Base-by-base conservation (phyloP, 2,888 invertebrate species). In the Choreutis nemorana region DNA sequence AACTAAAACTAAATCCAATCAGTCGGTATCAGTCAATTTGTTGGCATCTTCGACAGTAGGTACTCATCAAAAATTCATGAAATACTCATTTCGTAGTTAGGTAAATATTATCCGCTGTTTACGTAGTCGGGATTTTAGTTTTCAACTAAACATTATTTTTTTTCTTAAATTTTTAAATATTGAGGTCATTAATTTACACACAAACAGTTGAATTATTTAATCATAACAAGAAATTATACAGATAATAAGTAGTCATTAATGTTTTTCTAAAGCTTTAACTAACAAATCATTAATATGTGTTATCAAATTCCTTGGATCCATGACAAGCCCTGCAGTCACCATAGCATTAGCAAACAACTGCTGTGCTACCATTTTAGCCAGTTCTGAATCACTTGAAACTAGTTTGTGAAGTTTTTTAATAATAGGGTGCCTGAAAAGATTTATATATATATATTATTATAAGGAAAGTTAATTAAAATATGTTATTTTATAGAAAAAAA, bases 301-400 rank as follows among this genome's bases (percentile, higher is more conserved):
- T 14, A 97, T 82, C 40, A 97, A 82, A 35, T 87, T 84, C 39
- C 95, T 83, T 0, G 97, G 91, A 77, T 98, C 97, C 58, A 95
- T 90, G 1, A 96, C 84, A 15, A 98, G 81, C 6, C 97, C 97
- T 21, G 97, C 97, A 3, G 91, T 90, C 6, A 97, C 92, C 93
- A 98, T 93, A 0, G 96, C 92, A 62, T 97, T 96, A 32, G 89
- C 87, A 61, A 96, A 97, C 21, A 98, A 62, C 82, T 97, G 97
- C 55, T 94, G 87, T 0, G 90, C 85, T 5, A 97, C 78, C 46
- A 97, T 82, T 41, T 87, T 85, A 0, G 94, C 96, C 34, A 98
- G 71, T 42, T 91, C 87, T 15, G 87, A 84, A 66, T 98, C 89
- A 13, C 79, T 82, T 11, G 81, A 81, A 33, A 85, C 86, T 33